A percentile compares a stretch with the other conserved stretches of the same genome.
These are phyloP conservation scores for Ceyx melanurus DNA, from an alignment of 2,113 vertebrate species.

Conservation along the genomic window DNA sequence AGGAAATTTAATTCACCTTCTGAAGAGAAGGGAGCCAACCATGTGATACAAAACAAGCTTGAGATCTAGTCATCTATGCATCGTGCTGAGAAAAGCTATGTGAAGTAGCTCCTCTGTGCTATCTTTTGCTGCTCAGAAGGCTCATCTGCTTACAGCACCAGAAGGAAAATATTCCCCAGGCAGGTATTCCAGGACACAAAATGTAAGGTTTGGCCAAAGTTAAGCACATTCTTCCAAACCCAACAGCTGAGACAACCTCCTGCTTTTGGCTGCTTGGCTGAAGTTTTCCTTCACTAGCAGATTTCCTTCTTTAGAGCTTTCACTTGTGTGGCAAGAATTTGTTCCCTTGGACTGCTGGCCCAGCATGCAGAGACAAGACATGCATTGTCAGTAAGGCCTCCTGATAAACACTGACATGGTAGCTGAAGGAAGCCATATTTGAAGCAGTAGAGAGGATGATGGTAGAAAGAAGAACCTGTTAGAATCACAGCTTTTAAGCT, in stretches of 20 bases:
- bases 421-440: not conserved
- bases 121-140: not conserved
- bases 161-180: not conserved
- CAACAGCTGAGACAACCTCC: not conserved
- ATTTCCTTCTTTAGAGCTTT: not conserved
- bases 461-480: not conserved
- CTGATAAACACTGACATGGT: not conserved
- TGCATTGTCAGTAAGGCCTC: not conserved
- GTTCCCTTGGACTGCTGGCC: not conserved
- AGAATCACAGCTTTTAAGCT: not conserved
- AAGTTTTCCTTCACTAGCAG: not conserved
- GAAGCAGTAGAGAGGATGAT: not conserved
- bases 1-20: conserved; percentile 10
- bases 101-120: not conserved
- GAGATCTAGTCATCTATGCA: not conserved
- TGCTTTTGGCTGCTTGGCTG: not conserved
- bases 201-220: not conserved
- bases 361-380: not conserved
- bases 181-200: not conserved
- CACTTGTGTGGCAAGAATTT: not conserved
- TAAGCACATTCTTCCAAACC: not conserved
- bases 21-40: not conserved
- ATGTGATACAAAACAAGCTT: not conserved
- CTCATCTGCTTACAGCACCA: not conserved
- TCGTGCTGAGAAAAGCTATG: not conserved